Evolutionary conservation across 2,113 vertebrate genomes (phyloP).

Genomic region (Oxyruncus cristatus): DNA sequence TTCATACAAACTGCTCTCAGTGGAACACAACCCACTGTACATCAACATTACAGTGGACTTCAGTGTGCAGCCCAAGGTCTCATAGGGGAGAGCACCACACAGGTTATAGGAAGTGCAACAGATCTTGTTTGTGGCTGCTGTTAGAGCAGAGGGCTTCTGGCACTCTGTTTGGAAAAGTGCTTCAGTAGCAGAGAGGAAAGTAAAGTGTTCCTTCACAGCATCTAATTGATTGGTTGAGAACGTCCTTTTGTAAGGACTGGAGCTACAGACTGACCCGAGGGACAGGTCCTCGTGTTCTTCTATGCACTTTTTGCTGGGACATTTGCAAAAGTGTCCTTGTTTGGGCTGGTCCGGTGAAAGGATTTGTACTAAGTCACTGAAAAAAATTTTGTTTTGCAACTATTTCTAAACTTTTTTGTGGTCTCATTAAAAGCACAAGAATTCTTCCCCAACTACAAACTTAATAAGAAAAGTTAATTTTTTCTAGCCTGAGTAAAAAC

Average conservation of each 20-base stretch:
- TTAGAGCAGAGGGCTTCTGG: neutral
- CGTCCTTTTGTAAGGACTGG: neutral
- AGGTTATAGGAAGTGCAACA: neutral
- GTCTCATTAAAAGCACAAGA: neutral
- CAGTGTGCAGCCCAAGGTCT: slow-evolving; percentile 2
- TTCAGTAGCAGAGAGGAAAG: neutral
- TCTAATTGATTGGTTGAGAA: neutral
- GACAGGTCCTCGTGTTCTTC: neutral
- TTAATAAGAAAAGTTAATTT: neutral
- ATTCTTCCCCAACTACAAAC: neutral
- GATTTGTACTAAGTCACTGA: neutral
- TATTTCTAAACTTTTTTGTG: neutral
- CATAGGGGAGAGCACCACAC: neutral
- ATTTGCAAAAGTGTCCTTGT: neutral
- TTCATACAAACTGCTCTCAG: slow-evolving; percentile 81
- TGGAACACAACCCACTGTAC: slow-evolving; percentile 83
- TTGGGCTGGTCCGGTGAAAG: neutral
- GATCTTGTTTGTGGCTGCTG: neutral
- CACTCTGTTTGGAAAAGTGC: neutral
- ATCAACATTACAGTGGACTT: slow-evolving; percentile 92
- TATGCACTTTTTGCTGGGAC: slow-evolving; percentile 11
- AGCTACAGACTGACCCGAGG: rapidly evolving
- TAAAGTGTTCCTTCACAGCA: neutral
- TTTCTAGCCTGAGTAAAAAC: neutral
- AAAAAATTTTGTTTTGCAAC: neutral